Percentiles rank a stretch among this genome's conserved stretches.
phyloP scores from a whole-genome alignment of 2,113 vertebrate species.

The Siniperca chuatsi region DNA sequence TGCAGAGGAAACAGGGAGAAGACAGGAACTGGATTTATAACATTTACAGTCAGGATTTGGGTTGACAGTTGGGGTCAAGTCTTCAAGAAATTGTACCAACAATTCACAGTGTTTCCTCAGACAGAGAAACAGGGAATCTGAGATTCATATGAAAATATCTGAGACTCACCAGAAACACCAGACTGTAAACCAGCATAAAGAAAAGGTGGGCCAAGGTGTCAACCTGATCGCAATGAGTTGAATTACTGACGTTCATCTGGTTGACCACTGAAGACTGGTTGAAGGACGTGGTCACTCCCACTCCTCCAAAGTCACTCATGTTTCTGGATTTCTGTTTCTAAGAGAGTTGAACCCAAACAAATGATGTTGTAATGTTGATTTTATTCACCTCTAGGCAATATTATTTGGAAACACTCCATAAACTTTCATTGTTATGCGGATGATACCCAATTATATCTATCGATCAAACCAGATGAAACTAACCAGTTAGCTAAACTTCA shows the following conservation, averaged over 20 bases:
- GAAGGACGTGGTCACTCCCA: fast-evolving
- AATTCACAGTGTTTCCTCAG: too few relatives aligned
- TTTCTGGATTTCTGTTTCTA: not conserved
- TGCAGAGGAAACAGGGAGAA: not conserved
- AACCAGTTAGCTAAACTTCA: too few relatives aligned
- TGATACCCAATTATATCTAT: too few relatives aligned
- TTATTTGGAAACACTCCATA: too few relatives aligned
- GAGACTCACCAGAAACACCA: constrained; percentile 72
- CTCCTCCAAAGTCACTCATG: not conserved
- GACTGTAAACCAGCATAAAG: constrained; percentile 69
- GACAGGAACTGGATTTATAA: not conserved
- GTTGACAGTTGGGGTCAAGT: not conserved
- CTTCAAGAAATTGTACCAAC: not conserved
- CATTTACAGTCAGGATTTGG: too few relatives aligned
- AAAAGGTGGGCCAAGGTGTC: constrained; percentile 25
- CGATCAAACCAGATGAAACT: too few relatives aligned
- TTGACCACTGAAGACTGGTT: not conserved
- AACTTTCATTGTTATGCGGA: too few relatives aligned
- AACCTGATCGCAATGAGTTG: fast-evolving
- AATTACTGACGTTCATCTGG: not conserved
- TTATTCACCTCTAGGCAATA: too few relatives aligned
- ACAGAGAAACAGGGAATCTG: not conserved
- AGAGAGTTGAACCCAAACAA: too few relatives aligned
- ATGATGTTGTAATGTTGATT: too few relatives aligned
- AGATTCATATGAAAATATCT: too few relatives aligned